Evolutionary conservation across 1,140 invertebrate species (phyloP).

Genomic region (Araneus ventricosus): DNA sequence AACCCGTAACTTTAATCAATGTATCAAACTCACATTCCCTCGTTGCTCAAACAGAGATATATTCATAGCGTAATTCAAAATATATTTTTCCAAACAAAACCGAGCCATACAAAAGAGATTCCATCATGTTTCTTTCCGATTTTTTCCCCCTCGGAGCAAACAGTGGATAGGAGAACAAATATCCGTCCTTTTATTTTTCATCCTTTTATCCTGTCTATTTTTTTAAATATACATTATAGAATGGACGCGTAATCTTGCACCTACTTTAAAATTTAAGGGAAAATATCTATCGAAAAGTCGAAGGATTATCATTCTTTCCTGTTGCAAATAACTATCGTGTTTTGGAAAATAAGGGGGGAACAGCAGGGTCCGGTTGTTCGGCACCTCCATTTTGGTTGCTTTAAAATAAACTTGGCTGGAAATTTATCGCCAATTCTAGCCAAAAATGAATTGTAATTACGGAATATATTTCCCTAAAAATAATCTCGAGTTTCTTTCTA

Average conservation of each 20-base stretch:
- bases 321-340: not conserved
- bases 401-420: not conserved
- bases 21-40: not conserved
- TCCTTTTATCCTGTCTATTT: slow-evolving; percentile 22
- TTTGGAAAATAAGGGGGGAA: not conserved
- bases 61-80: not conserved
- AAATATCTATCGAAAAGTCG: slow-evolving; percentile 56
- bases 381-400: not conserved
- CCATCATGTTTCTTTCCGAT: not conserved
- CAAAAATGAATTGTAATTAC: not conserved
- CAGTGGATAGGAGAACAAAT: not conserved
- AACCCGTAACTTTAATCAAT: slow-evolving; percentile 14
- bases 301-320: slow-evolving; percentile 25
- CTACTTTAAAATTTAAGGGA: slow-evolving; percentile 71
- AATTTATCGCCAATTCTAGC: not conserved
- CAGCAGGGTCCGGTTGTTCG: not conserved
- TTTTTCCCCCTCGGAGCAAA: slow-evolving; percentile 18
- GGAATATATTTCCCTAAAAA: not conserved
- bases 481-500: no score
- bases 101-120: not conserved
- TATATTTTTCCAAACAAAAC: not conserved
- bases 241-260: slow-evolving; percentile 51
- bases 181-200: slow-evolving; percentile 25
- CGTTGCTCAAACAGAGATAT: not conserved
- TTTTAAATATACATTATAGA: slow-evolving; percentile 59